Evolutionary conservation across 2,888 invertebrate species (phyloP).

Genomic region (Gastracanthus pulcherrimus): DNA sequence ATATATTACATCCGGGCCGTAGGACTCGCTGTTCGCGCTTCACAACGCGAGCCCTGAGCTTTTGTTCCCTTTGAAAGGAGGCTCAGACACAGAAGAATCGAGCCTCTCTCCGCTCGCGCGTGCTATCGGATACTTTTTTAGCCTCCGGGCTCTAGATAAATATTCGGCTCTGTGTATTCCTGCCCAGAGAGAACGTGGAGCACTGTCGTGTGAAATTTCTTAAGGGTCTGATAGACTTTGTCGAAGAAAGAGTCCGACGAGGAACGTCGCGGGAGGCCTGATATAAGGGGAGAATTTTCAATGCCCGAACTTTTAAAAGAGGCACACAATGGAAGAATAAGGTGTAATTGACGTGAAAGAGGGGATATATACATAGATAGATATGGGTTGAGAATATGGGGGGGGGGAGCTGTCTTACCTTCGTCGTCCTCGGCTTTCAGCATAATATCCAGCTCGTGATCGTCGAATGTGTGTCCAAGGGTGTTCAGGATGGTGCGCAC

Average conservation of each 20-base stretch:
- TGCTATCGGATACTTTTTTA: constrained; percentile 6
- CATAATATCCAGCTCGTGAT: constrained; percentile 87
- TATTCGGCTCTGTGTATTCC: constrained; percentile 7
- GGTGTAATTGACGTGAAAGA: not conserved
- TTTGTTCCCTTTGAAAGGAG: constrained; percentile 26
- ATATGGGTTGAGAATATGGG: not conserved
- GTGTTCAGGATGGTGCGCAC: constrained; percentile 89
- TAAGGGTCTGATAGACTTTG: constrained; percentile 7
- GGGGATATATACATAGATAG: not conserved
- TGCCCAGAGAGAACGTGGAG: not conserved
- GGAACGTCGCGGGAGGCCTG: not conserved
- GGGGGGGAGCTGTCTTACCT: constrained; percentile 81
- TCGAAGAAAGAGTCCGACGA: not conserved
- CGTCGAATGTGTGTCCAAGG: constrained; percentile 89
- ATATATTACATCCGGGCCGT: constrained; percentile 7
- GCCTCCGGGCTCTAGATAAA: constrained; percentile 30
- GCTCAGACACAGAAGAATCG: constrained; percentile 12
- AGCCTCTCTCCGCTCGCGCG: not conserved
- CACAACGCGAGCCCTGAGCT: not conserved
- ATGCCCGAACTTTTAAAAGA: not conserved
- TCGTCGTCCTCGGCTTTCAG: constrained; percentile 86
- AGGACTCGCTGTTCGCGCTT: not conserved
- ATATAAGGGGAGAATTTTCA: not conserved
- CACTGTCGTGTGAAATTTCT: constrained; percentile 21
- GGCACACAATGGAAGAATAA: not conserved